phyloP scores from a whole-genome alignment of 1,140 invertebrate genomes.

The Papilio helenus region DNA sequence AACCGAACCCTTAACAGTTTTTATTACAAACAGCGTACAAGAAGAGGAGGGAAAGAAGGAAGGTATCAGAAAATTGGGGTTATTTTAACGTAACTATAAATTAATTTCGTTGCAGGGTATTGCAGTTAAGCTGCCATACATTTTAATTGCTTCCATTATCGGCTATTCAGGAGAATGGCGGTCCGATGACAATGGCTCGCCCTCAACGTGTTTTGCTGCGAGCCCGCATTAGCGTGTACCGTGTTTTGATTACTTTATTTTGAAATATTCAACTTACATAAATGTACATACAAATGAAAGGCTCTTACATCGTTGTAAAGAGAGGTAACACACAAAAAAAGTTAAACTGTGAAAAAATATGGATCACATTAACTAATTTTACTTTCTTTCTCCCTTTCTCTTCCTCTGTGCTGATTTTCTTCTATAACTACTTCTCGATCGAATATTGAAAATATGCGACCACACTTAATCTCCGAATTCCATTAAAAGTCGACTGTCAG shows the following conservation, averaged over 20 bases:
- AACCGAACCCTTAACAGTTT: neutral
- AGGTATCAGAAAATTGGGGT: conserved; percentile 62
- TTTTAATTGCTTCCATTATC: conserved; percentile 82
- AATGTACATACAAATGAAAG: too few species aligned
- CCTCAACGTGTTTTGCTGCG: conserved; percentile 58
- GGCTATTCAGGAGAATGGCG: conserved; percentile 73
- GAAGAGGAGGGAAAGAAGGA: conserved; percentile 48
- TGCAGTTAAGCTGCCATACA: conserved; percentile 80
- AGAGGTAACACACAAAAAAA: neutral
- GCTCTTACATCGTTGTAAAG: neutral
- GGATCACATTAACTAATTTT: neutral
- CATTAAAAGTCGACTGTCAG: too few species aligned
- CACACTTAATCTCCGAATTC: too few species aligned
- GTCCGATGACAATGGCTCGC: conserved; percentile 66
- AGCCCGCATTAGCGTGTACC: neutral
- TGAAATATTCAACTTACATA: neutral
- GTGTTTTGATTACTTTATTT: conserved; percentile 9
- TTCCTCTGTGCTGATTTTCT: neutral
- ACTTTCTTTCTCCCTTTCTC: neutral
- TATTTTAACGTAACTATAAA: conserved; percentile 79
- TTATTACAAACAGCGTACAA: conserved; percentile 8
- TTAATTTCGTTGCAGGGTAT: conserved; percentile 78
- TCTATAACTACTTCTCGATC: too few species aligned
- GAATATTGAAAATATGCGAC: too few species aligned
- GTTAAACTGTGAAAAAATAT: too few species aligned